Percentiles rank a stretch among this genome's conserved stretches.
Conservation (phyloP, 23 tunicate genomes). For the Clavelina lepadiformis region DNA sequence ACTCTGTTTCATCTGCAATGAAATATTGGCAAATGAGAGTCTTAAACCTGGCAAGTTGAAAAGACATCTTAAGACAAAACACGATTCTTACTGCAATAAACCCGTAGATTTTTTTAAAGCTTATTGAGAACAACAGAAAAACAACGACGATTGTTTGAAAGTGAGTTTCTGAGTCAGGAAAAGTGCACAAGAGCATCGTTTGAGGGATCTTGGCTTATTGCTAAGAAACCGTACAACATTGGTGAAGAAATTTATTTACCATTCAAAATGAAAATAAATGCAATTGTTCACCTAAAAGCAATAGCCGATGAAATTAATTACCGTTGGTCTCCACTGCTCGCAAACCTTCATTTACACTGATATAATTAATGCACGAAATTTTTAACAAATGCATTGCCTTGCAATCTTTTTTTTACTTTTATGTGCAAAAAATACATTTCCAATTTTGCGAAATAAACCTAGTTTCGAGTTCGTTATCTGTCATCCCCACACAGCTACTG, state of each 20-base stretch:
- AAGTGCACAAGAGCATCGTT: constrained; percentile 49
- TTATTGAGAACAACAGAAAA: constrained; percentile 29
- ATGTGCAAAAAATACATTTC: too few relatives aligned
- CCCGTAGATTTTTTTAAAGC: constrained; percentile 34
- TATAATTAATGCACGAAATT: too few relatives aligned
- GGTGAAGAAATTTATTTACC: constrained; percentile 41
- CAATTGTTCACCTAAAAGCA: constrained; percentile 36
- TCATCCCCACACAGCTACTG: constrained; percentile 26
- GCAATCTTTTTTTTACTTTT: too few relatives aligned
- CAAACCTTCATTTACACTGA: too few relatives aligned
- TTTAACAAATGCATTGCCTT: too few relatives aligned
- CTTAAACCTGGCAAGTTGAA: constrained; percentile 44
- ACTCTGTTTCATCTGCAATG: constrained; percentile 9
- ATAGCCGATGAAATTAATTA: constrained; percentile 40
- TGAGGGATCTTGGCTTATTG: constrained; percentile 46
- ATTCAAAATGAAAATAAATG: constrained; percentile 37
- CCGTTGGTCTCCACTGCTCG: too few relatives aligned
- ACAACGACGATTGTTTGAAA: constrained; percentile 18
- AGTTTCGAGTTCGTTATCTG: constrained; percentile 24
- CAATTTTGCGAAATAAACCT: constrained; percentile 28
- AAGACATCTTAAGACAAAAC: constrained; percentile 55
- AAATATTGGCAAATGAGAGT: constrained; percentile 2
- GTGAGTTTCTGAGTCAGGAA: constrained; percentile 10
- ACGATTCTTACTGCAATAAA: constrained; percentile 39
- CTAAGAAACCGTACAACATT: constrained; percentile 38